Evolutionary conservation across 2,888 invertebrate species (phyloP), one percentile per base, ranked within the genome.

Genomic region (Morpho achilles): DNA sequence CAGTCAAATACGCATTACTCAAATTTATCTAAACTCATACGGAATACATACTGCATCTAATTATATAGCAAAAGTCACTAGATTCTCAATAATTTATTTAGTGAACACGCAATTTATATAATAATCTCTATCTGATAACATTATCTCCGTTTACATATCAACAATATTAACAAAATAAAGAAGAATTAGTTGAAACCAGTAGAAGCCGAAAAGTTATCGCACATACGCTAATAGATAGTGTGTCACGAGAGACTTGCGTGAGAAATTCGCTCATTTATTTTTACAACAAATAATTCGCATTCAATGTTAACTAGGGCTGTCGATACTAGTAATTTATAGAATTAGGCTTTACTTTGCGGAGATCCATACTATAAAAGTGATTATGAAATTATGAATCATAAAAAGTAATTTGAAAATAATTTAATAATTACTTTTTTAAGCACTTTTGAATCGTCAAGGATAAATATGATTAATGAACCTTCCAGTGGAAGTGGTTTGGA

Each of bases 211-310:
- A 63, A 62, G 71, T 87, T 87, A 87, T 87, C 87, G 71, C 67
- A 64, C 65, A 66, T 72, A 69, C 74, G 83, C 73, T 84, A 85
- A 85, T 79, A 77, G 87, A 87, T 87, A 87, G 69, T 70, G 59
- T 61, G 70, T 79, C 86, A 87, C 84, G 86, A 77, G 68, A 72
- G 61, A 63, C 70, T 62, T 65, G 77, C 84, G 84, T 87, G 85
- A 66, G 67, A 70, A 74, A 77, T 78, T 78, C 72, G 69, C 62
- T 53, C 41, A 51, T 50, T n/a, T 47, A 45, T 53, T 9, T 59
- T 52, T 59, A 46, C 8, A 50, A 44, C 52, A 62, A 62, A 62
- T 50, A 53, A 47, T 63, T 58, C 23, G 32, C 53, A 50, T 44
- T 54, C 48, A 50, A 41, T 22, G 7, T 7, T 16, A 22, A 10